Conservation (phyloP, 2,888 invertebrate species). For the Drosophila rubida region DNA sequence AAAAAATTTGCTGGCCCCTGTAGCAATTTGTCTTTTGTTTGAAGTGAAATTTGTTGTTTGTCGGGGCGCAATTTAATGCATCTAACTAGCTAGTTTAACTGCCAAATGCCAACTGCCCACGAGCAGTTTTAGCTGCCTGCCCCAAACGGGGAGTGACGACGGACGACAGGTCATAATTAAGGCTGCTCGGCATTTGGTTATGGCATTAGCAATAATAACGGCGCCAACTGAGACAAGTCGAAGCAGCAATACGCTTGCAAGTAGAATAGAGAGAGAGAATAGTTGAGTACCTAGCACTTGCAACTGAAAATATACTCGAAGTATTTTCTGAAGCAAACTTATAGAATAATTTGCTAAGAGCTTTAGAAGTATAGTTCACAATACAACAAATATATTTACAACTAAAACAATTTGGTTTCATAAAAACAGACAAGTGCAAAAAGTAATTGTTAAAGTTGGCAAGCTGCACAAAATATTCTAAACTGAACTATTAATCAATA, state of each 20-base stretch:
- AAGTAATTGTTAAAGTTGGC: no score
- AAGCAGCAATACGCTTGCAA: constrained; percentile 26
- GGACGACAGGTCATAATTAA: constrained; percentile 60
- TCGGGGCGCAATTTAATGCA: constrained; percentile 65
- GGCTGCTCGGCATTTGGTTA: constrained; percentile 56
- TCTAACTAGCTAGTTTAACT: constrained; percentile 49
- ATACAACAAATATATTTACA: no score
- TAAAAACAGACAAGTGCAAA: no score
- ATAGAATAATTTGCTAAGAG: no score
- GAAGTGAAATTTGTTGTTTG: constrained; percentile 79
- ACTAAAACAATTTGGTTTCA: no score
- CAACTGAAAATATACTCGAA: no score
- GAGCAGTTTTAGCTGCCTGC: constrained; percentile 22
- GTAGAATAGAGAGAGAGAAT: not conserved
- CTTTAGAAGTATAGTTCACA: no score
- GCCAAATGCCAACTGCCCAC: constrained; percentile 45
- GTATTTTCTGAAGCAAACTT: no score
- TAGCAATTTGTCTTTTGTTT: constrained; percentile 79
- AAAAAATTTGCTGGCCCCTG: constrained; percentile 47
- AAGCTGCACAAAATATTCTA: no score
- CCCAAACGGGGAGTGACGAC: not conserved
- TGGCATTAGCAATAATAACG: constrained; percentile 43
- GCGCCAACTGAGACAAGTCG: constrained; percentile 1
- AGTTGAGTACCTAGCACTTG: no score
- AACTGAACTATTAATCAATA: no score